Evolutionary conservation across 35 echinoderm and acorn worm species (phyloP), one percentile per base, ranked within the genome.

Genomic region (Apostichopus californicus): DNA sequence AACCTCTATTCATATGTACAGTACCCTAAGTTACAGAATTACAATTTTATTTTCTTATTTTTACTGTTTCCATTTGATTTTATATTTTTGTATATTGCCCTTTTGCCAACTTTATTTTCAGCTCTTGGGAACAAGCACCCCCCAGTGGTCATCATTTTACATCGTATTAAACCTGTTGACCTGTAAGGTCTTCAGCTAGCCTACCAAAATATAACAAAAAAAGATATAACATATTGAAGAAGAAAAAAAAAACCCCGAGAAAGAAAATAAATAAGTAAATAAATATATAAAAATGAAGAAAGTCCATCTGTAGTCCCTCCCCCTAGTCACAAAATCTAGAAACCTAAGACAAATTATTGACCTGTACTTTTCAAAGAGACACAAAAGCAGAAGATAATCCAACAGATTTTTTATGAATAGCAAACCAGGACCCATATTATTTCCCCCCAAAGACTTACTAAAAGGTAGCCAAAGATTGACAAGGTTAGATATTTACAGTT

Each of bases 321-420:
- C 64, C 64, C 64, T 14, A 9, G 64, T 68, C 64, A 68, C 11
- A 68, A 68, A 14, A 68, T 14, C 64, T 9, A 14, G 64, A 68
- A 68, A 68, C 64, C 64, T 68, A 14, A 68, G 64, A 68, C 64
- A 68, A 68, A 68, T 68, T 68, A 68, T 68, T 68, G 64, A 68
- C 64, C 64, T 68, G 64, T 18, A 0, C 11, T 68, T 68, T 68
- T 68, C 18, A 68, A 11, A 68, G 11, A 68, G 64, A 68, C 18
- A 68, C 18, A 68, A 68, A 68, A 68, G 18, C 64, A 14, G 9
- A 11, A 68, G 18, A 11, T 68, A 68, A 68, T 68, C 64, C 18
- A 68, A 18, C 64, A 68, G 18, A 18, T 14, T 68, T 68, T 68
- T 68, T 68, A 68, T 68, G 64, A 68, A 68, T 68, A 68, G 64